Evolutionary conservation across 2,888 invertebrate species (phyloP), one percentile per base, ranked within the genome.

Genomic region (Lochmaea capreae): DNA sequence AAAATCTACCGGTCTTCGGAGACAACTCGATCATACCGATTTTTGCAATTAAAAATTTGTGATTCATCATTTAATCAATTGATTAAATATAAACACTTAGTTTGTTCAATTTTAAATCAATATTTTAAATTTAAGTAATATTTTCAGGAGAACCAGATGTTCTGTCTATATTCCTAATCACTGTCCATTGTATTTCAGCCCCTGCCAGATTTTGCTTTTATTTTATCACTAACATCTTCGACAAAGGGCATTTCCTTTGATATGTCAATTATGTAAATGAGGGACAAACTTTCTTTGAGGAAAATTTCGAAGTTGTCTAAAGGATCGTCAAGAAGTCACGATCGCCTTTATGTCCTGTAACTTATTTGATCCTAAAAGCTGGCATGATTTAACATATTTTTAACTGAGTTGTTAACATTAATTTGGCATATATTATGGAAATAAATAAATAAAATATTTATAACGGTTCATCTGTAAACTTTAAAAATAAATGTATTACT

Each of bases 241-340:
- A 70, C 54, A 62, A 26, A 33, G 69, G 63, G 52, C 54, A 70
- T 22, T 70, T 70, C 43, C 70, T 70, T 63, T 70, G 63, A 70
- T 57, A 54, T 14, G 46, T 54, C 16, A 59, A 59, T 61, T 46
- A 68, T 70, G 63, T 57, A 63, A 70, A 70, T 70, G 42, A 70
- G 70, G 70, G 63, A 57, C 18, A 68, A 52, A 54, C 11, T 70
- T 63, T 69, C 62, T 70, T 63, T 70, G 62, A 16, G 59, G 58
- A 46, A 22, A 39, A 42, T 33, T 49, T 62, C 49, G 9, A 62
- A 52, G 22, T 54, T 54, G 39, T 63, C 54, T 70, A 42, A 57
- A 70, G 62, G 26, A 63, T 70, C 67, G 22, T 58, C 11, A 16
- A 70, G 63, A 70, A 70, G 69, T 69, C 69, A 69, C 69, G 69